Conservation (phyloP, 2,113 vertebrate species). For the Pagrus major region DNA sequence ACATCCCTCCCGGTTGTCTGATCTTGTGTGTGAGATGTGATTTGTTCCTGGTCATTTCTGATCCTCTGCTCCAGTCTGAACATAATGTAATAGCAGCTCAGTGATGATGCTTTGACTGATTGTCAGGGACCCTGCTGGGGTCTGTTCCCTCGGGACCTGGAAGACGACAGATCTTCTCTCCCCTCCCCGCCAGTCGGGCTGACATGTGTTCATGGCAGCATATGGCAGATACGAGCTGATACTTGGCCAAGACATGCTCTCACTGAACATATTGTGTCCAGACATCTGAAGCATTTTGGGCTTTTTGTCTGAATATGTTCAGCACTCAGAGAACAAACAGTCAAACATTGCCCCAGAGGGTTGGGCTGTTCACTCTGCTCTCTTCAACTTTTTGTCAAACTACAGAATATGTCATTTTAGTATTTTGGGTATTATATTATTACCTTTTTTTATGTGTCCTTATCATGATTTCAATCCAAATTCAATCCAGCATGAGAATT, state of each 20-base stretch:
- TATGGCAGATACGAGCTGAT: constrained; percentile 90
- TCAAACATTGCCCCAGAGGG: constrained; percentile 58
- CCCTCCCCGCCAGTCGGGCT: constrained; percentile 84
- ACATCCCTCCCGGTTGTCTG: not conserved
- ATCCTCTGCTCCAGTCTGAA: constrained; percentile 5
- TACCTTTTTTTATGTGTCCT: not conserved
- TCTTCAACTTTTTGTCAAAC: not conserved
- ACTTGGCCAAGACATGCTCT: constrained; percentile 76
- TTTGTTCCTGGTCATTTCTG: not conserved
- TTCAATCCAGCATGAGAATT: not conserved
- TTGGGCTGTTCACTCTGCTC: not conserved
- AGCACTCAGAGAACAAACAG: constrained; percentile 31
- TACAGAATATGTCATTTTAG: not conserved
- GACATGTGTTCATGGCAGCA: constrained; percentile 88
- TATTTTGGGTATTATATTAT: not conserved
- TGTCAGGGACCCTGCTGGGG: constrained; percentile 49
- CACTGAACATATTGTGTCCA: constrained; percentile 80
- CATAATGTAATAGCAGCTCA: constrained; percentile 10
- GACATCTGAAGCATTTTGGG: constrained; percentile 78
- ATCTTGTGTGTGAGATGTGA: not conserved
- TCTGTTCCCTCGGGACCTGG: constrained; percentile 46
- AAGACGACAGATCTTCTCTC: constrained; percentile 81
- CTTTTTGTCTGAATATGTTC: constrained; percentile 62
- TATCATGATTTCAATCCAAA: not conserved
- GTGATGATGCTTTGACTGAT: constrained; percentile 46